Conservation (phyloP, 2,113 vertebrate species). For the Ictalurus furcatus region DNA sequence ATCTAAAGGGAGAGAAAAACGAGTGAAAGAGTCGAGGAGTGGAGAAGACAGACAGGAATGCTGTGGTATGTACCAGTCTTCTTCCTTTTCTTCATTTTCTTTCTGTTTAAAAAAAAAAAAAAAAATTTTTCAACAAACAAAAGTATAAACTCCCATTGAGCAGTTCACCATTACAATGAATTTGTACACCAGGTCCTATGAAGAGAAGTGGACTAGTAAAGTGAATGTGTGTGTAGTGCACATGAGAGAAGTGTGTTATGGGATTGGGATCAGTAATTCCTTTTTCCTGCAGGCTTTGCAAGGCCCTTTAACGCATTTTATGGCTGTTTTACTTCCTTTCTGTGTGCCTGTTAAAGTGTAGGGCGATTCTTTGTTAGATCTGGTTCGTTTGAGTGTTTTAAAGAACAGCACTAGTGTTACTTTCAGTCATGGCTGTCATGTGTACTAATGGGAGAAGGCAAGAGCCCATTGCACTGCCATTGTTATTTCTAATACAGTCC, state of each 20-base stretch:
- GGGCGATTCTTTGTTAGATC: not conserved
- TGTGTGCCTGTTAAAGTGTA: not conserved
- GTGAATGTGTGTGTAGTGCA: not conserved
- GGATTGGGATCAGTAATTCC: not conserved
- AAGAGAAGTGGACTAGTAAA: not conserved
- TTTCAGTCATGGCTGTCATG: conserved; percentile 38
- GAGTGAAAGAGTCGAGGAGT: conserved; percentile 54
- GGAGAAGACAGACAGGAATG: conserved; percentile 61
- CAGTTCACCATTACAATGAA: too few relatives aligned
- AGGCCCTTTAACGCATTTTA: not conserved
- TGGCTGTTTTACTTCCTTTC: conserved; percentile 19
- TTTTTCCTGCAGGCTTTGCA: not conserved
- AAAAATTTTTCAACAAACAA: not conserved
- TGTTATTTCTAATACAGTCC: conserved; percentile 21
- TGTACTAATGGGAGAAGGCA: conserved; percentile 11
- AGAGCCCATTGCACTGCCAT: conserved; percentile 1
- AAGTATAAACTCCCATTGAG: not conserved
- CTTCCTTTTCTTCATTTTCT: conserved; percentile 35
- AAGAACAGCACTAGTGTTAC: not conserved
- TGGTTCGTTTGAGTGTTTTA: not conserved
- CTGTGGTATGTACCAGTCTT: conserved; percentile 72
- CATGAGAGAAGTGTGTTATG: not conserved
- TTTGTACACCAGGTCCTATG: not conserved
- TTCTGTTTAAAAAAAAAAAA: too few relatives aligned
- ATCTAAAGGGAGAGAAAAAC: conserved; percentile 57